Evolutionary conservation across 2,888 invertebrate species (phyloP), one percentile per base, ranked within the genome.

Genomic region (Drosophila melanosoma): DNA sequence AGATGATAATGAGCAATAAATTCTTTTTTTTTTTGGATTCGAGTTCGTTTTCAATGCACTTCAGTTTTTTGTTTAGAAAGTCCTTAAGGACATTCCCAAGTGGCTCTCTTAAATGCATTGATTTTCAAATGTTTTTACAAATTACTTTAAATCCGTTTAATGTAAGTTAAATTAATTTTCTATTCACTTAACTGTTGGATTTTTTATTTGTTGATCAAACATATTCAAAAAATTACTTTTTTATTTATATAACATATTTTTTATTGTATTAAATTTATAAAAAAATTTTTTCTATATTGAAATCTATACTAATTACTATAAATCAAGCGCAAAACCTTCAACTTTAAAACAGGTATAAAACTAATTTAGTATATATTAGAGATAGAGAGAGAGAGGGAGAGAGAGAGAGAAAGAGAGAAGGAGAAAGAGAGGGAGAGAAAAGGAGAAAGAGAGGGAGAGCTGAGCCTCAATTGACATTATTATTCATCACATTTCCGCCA

Each of bases 1-100:
- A 40, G 53, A 59, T 68, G 54, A 67, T 69, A 81, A 83, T 81
- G 76, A 78, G 26, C 84, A 73, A 87, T 89, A 87, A 87, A 83
- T 23, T 26, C 23, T 23, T 23, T 26, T 23, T 23, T 29, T 2
- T 80, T 74, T 69, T 66, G 51, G 53, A 53, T 74, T 69, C 51
- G 10, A 66, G 51, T 35, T 74, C 49, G 33, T 36, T 29, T 29
- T 56, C 40, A 32, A 29, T 53, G 40, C 32, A 32, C 45, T 75
- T 75, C 42, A 59, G 29, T 42, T 51, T 59, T 36, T 51, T 59
- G 26, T 26, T 48, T 36, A 11, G 15, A 3, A 26, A 23, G 29
- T 36, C 26, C 26, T 53, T 3, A 57, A 69, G 57, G 57, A 69
- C 53, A 53, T 23, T 35, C 29, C 33, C 4, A 35, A 54, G 29